phyloP scores from a whole-genome alignment of 2,888 invertebrate species.

The Tethea ocularis region DNA sequence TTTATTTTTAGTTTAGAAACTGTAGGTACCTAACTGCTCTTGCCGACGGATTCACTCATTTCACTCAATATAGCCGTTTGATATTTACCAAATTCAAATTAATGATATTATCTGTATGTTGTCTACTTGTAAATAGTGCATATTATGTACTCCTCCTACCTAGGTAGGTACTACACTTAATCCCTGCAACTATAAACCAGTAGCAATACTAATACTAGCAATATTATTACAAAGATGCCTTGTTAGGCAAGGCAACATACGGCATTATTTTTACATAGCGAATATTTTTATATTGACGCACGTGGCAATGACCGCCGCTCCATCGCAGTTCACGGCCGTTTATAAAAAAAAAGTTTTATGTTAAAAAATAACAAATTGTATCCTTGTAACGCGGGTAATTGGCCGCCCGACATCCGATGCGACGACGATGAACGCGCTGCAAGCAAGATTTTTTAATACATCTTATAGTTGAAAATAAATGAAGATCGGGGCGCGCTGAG shows the following conservation, averaged over 20 bases:
- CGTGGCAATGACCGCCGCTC: constrained; percentile 79
- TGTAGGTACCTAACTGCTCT: too few relatives aligned
- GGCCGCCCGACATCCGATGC: constrained; percentile 24
- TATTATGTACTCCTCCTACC: too few relatives aligned
- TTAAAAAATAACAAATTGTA: constrained; percentile 47
- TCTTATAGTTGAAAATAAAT: constrained; percentile 64
- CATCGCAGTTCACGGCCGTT: constrained; percentile 77
- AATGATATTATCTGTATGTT: too few relatives aligned
- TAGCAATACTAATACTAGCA: too few relatives aligned
- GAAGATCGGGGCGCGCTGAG: constrained; percentile 61
- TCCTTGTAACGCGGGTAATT: constrained; percentile 41
- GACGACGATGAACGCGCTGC: constrained; percentile 11
- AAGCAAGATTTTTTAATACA: constrained; percentile 22
- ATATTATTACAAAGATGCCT: neutral
- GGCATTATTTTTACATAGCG: constrained; percentile 39
- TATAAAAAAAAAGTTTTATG: constrained; percentile 60
- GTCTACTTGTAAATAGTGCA: too few relatives aligned
- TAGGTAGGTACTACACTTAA: too few relatives aligned
- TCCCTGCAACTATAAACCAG: neutral
- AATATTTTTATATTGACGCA: constrained; percentile 73
- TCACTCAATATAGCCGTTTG: neutral
- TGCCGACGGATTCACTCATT: neutral
- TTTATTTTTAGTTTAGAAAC: neutral
- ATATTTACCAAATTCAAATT: too few relatives aligned
- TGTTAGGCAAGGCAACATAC: constrained; percentile 12